Conservation (phyloP, 2,797 vertebrate genomes). For the Masticophis lateralis region DNA sequence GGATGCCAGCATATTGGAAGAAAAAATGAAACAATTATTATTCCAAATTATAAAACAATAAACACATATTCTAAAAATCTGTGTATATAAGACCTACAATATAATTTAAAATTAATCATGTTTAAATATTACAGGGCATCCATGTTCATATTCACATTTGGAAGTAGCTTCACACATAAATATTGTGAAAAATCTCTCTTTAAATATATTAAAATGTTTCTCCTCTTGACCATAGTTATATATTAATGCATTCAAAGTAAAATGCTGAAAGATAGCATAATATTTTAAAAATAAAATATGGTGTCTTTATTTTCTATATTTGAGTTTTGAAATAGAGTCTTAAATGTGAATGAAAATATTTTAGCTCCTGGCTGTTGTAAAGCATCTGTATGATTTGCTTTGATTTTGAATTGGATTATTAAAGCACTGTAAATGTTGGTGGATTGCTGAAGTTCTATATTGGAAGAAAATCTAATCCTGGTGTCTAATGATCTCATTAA, state of each 20-base stretch:
- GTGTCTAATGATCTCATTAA: neutral
- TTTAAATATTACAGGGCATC: neutral
- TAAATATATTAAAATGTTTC: neutral
- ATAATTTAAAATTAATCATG: neutral
- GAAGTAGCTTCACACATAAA: neutral
- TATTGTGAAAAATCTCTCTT: neutral
- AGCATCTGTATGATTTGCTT: neutral
- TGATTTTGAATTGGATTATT: neutral
- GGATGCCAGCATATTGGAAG: neutral
- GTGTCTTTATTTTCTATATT: neutral
- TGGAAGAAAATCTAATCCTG: neutral
- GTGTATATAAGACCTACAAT: neutral
- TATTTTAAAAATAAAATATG: neutral
- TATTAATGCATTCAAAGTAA: neutral
- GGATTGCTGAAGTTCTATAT: neutral
- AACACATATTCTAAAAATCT: neutral
- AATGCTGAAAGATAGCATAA: neutral
- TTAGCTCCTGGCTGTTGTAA: neutral
- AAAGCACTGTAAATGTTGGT: neutral
- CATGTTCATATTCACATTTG: neutral
- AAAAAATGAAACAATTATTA: neutral
- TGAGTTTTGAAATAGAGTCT: neutral
- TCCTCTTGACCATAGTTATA: neutral
- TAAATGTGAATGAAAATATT: neutral
- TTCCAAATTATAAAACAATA: neutral